Evolutionary conservation across 37 sponge, comb jelly and placozoan species (phyloP).

Genomic region (Cliona cf. orientalis): DNA sequence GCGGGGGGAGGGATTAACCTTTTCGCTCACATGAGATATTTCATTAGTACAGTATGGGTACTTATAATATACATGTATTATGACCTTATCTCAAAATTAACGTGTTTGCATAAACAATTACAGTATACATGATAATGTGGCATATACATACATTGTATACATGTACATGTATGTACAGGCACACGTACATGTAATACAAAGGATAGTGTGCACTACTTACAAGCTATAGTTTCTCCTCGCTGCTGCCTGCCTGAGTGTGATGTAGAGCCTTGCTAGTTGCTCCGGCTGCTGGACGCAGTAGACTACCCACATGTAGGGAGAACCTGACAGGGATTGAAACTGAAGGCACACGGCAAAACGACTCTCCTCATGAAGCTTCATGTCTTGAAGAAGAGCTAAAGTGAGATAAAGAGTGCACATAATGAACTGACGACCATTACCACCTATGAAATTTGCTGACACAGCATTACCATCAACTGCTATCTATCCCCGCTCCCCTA

Average conservation of each 20-base stretch:
- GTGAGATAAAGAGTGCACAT: neutral
- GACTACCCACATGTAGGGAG: slow-evolving; percentile 29
- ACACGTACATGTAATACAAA: too few relatives aligned
- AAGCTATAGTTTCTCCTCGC: slow-evolving; percentile 1
- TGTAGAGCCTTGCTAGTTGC: slow-evolving; percentile 14
- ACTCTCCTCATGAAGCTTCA: slow-evolving; percentile 50
- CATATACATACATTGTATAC: too few relatives aligned
- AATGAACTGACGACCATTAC: neutral
- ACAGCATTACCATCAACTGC: too few relatives aligned
- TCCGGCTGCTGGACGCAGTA: slow-evolving; percentile 33
- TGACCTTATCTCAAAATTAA: too few relatives aligned
- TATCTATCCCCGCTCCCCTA: too few relatives aligned
- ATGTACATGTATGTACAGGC: neutral
- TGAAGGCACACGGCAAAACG: slow-evolving; percentile 40
- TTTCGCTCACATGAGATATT: too few relatives aligned
- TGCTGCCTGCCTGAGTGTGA: neutral
- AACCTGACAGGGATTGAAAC: slow-evolving; percentile 11
- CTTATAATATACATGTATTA: too few relatives aligned
- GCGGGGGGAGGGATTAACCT: too few relatives aligned
- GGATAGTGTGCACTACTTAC: slow-evolving; percentile 6
- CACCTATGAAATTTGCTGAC: neutral
- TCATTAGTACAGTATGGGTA: too few relatives aligned
- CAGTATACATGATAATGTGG: too few relatives aligned
- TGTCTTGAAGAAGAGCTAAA: slow-evolving; percentile 25
- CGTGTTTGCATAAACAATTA: too few relatives aligned